Percentiles rank a stretch among this genome's conserved stretches.
Conservation (phyloP, 2,888 invertebrate species). For the Muscina levida region DNA sequence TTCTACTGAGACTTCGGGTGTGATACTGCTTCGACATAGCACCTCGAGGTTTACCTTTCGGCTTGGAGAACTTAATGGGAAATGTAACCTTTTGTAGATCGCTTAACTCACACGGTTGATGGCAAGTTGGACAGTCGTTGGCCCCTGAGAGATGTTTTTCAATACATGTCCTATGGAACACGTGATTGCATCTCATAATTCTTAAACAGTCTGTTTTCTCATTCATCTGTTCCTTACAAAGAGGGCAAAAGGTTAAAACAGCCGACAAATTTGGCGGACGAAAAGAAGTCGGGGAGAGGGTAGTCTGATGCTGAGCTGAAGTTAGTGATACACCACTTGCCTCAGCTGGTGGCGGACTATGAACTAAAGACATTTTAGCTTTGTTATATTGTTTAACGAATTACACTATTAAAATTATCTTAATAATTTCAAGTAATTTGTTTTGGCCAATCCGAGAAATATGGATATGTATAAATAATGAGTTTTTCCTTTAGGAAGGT, state of each 20-base stretch:
- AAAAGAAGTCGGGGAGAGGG: too few relatives aligned
- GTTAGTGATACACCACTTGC: neutral
- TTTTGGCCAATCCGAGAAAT: neutral
- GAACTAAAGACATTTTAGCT: constrained; percentile 8
- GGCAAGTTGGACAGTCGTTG: constrained; percentile 9
- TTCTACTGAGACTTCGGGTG: constrained; percentile 3
- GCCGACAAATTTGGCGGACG: neutral
- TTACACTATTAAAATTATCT: neutral
- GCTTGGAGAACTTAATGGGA: neutral
- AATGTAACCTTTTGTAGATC: constrained; percentile 25
- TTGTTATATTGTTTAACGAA: too few relatives aligned
- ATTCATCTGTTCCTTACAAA: neutral
- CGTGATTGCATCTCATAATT: constrained; percentile 3
- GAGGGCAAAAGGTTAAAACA: neutral
- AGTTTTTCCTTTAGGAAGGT: neutral
- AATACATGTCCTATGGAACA: constrained; percentile 34
- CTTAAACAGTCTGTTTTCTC: constrained; percentile 20
- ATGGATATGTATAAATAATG: neutral
- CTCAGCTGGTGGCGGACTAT: neutral
- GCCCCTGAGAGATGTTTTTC: neutral
- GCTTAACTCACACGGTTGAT: constrained; percentile 2
- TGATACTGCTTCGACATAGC: neutral
- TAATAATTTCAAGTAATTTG: neutral
- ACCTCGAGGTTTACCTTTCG: neutral
- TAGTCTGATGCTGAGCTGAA: neutral